These are phyloP conservation scores for Axea sp. DNA, from an alignment of 2,888 invertebrate genomes.

Conservation along the genomic window DNA sequence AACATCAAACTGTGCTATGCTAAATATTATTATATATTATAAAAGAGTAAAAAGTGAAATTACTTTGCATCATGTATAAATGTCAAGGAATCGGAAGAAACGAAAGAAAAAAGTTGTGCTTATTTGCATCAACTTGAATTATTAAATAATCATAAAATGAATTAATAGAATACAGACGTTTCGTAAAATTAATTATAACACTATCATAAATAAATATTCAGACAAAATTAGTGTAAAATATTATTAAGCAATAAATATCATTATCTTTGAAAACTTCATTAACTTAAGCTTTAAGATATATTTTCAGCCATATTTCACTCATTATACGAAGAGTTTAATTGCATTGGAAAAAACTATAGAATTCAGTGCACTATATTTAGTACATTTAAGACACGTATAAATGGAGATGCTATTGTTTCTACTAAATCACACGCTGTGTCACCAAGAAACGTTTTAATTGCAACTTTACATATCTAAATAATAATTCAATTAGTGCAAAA, in stretches of 20 bases:
- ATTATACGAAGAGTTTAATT: conserved; percentile 29
- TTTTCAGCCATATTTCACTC: conserved; percentile 39
- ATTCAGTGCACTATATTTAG: conserved; percentile 45
- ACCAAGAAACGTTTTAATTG: conserved; percentile 8
- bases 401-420: conserved; percentile 13
- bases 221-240: not conserved
- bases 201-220: not conserved
- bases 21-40: not conserved
- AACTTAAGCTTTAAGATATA: conserved; percentile 2
- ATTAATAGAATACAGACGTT: no score
- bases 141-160: no score
- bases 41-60: not conserved
- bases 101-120: no score
- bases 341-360: conserved; percentile 32
- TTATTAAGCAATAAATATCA: not conserved
- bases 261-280: conserved; percentile 13
- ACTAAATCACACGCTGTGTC: conserved; percentile 5
- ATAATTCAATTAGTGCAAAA: no score
- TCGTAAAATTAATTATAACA: no score
- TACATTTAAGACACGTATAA: conserved; percentile 5
- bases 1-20: no score
- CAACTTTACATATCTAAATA: no score
- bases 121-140: no score
- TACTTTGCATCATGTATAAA: conserved; percentile 1
- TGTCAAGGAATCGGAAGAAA: conserved; percentile 6